Conservation (phyloP, 1,140 invertebrate genomes). For the Uloborus diversus region DNA sequence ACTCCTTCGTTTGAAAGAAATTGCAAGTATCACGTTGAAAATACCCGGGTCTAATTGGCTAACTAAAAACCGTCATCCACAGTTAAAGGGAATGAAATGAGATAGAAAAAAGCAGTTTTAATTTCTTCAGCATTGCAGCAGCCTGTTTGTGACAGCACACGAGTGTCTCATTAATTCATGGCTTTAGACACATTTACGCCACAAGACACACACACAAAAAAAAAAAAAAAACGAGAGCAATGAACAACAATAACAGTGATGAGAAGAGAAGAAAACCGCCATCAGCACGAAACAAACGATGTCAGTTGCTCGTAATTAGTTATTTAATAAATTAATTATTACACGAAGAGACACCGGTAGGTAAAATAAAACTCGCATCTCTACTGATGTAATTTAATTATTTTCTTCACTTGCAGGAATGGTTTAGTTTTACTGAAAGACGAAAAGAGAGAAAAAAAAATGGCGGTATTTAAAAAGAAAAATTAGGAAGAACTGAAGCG, state of each 20-base stretch:
- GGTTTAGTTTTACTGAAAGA: background rate
- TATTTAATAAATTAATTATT: slow-evolving; percentile 50
- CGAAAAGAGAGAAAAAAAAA: background rate
- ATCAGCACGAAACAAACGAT: background rate
- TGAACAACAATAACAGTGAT: background rate
- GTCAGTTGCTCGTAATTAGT: slow-evolving; percentile 18
- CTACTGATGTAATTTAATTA: slow-evolving; percentile 24
- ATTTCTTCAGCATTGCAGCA: slow-evolving; percentile 1
- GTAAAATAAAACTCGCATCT: slow-evolving; percentile 17
- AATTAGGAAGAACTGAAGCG: background rate
- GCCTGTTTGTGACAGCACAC: slow-evolving; percentile 22
- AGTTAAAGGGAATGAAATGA: background rate
- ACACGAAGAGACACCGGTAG: background rate
- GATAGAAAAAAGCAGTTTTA: background rate
- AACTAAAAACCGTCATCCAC: no score
- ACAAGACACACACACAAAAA: no score
- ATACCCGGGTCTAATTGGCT: no score
- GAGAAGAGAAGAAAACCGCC: background rate
- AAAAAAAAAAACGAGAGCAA: no score
- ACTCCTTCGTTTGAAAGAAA: no score
- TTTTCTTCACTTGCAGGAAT: slow-evolving; percentile 9
- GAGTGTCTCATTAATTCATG: slow-evolving; percentile 31
- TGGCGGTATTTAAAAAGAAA: slow-evolving; percentile 12
- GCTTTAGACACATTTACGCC: background rate
- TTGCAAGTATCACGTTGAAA: no score